Evolutionary conservation across 1,140 invertebrate species (phyloP).

Genomic region (Hypsibius dujardini): DNA sequence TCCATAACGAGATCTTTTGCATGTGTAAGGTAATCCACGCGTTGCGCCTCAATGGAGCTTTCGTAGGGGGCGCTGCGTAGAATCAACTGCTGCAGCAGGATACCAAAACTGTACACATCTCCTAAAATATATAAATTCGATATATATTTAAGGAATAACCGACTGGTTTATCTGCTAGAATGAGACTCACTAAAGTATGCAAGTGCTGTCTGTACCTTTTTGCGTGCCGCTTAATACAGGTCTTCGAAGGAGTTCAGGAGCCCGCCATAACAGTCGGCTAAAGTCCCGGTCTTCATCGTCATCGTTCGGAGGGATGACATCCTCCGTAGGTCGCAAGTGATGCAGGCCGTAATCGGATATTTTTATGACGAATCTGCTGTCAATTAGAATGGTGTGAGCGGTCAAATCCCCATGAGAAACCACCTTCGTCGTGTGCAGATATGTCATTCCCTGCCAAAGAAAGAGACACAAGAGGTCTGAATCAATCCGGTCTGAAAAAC

Average conservation of each 20-base stretch:
- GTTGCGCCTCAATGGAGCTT: too few species aligned
- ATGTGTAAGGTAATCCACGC: neutral
- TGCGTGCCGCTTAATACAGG: neutral
- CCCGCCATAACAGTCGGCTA: neutral
- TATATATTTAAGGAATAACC: neutral
- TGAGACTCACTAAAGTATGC: neutral
- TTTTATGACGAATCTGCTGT: neutral
- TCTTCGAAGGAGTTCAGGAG: neutral
- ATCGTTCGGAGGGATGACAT: neutral
- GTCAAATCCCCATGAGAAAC: neutral
- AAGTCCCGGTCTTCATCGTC: neutral
- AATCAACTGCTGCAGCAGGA: neutral
- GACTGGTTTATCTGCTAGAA: neutral
- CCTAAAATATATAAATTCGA: neutral
- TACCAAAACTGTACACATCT: neutral
- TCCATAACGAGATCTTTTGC: neutral
- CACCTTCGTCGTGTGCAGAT: neutral
- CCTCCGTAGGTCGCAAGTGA: neutral
- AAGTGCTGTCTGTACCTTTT: neutral
- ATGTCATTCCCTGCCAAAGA: constrained; percentile 1
- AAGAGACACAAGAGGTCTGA: neutral
- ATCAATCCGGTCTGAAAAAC: too few species aligned
- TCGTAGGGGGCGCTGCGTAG: neutral
- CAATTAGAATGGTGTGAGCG: neutral
- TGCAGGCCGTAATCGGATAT: neutral